Conservation (phyloP, 2,113 vertebrate genomes). For the Daubentonia madagascariensis region DNA sequence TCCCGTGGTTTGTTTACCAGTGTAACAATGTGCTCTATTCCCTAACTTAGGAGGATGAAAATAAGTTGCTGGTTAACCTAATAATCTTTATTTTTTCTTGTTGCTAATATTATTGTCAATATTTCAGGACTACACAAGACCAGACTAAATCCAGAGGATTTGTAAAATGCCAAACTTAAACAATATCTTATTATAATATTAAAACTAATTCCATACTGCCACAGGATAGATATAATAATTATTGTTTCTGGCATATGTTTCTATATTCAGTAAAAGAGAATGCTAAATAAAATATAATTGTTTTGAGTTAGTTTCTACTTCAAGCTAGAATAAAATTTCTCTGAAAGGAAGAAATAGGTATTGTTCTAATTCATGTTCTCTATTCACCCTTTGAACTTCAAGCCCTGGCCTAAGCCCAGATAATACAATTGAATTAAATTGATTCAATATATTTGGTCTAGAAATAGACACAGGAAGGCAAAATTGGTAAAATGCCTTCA, state of each 20-base stretch:
- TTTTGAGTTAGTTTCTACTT: background rate
- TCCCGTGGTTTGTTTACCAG: fast-evolving
- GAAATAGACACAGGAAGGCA: background rate
- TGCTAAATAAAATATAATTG: background rate
- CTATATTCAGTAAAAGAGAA: background rate
- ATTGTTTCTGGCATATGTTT: background rate
- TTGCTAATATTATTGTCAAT: background rate
- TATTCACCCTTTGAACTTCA: background rate
- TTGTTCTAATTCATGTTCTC: background rate
- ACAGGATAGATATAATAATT: background rate
- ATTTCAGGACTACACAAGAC: background rate
- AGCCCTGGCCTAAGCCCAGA: background rate
- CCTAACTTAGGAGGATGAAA: too few species aligned
- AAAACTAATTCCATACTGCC: background rate
- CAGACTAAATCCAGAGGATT: background rate
- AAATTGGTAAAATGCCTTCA: too few species aligned
- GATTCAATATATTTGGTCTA: background rate
- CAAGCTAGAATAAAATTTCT: background rate
- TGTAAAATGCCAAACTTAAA: background rate
- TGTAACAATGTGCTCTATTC: too few species aligned
- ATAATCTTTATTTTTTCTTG: background rate
- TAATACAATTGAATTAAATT: background rate
- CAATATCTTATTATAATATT: background rate
- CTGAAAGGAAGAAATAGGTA: background rate
- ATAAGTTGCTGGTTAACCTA: background rate